Evolutionary conservation across 2,113 vertebrate species (phyloP).

Genomic region (Sinocyclocheilus rhinocerous): DNA sequence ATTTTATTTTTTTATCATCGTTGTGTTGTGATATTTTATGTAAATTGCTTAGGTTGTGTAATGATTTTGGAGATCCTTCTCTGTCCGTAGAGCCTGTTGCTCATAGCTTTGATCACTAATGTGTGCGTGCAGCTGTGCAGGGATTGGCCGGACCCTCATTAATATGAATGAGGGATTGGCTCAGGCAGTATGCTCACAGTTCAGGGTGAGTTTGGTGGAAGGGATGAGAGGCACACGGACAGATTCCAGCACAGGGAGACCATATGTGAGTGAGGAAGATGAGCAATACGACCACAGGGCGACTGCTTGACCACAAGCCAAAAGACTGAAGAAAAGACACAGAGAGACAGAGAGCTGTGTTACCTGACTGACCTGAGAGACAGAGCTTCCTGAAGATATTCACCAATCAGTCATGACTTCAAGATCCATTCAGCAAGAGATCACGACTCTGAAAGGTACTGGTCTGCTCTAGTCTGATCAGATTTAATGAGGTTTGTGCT

Average conservation of each 20-base stretch:
- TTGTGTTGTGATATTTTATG: too few species aligned
- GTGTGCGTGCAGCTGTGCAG: not conserved
- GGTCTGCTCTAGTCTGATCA: not conserved
- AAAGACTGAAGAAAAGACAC: conserved; percentile 36
- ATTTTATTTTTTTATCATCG: too few species aligned
- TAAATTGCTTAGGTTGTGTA: too few species aligned
- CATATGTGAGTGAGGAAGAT: conserved; percentile 48
- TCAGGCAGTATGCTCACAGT: conserved; percentile 40
- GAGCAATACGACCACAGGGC: conserved; percentile 43
- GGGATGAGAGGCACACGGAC: conserved; percentile 63
- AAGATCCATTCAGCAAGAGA: conserved; percentile 86
- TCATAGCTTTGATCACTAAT: conserved; percentile 24
- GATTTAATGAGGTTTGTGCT: conserved; percentile 28
- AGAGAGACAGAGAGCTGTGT: not conserved
- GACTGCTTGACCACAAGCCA: not conserved
- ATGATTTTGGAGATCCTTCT: too few species aligned
- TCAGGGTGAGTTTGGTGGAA: conserved; percentile 55
- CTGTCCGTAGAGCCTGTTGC: not conserved
- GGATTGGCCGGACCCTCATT: conserved; percentile 34
- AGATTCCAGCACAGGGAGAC: conserved; percentile 60
- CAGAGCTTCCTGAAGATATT: conserved; percentile 26
- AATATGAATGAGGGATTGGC: conserved; percentile 53
- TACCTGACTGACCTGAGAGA: conserved; percentile 13
- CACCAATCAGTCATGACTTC: conserved; percentile 68
- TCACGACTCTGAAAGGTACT: conserved; percentile 85